Percentiles rank a stretch among this genome's conserved stretches.
These are phyloP conservation scores for Olivierus martensii DNA, from an alignment of 1,140 invertebrate species.

Conservation along the genomic window DNA sequence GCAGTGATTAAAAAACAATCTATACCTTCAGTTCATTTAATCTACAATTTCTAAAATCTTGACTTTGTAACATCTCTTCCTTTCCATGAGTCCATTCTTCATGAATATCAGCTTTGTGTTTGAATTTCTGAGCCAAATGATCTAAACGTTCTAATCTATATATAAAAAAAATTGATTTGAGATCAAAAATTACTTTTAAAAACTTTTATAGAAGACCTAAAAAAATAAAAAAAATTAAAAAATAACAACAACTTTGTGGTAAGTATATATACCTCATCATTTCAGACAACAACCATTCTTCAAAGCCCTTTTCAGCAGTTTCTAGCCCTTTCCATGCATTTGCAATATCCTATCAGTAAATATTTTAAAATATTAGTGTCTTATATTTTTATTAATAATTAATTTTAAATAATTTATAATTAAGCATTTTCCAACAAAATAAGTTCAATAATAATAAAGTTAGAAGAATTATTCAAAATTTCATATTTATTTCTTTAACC, in stretches of 20 bases:
- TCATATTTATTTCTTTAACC: no score
- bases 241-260: background rate
- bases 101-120: constrained; percentile 97
- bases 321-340: constrained; percentile 98
- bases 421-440: no score
- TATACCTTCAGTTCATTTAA: constrained; percentile 71
- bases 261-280: constrained; percentile 91
- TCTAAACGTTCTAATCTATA: constrained; percentile 79
- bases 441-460: no score
- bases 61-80: constrained; percentile 76
- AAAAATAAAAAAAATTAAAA: background rate
- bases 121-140: constrained; percentile 98
- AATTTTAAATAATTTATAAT: no score
- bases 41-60: constrained; percentile 88
- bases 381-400: no score
- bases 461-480: no score
- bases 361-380: no score
- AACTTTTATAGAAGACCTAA: no score
- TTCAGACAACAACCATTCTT: constrained; percentile 97
- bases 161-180: background rate
- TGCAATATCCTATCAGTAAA: constrained; percentile 62
- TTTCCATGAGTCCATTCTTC: constrained; percentile 98
- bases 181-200: background rate
- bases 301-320: constrained; percentile 92
- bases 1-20: constrained; percentile 27